phyloP scores from a whole-genome alignment of 1,140 invertebrate species.

The Drosophila hydei region DNA sequence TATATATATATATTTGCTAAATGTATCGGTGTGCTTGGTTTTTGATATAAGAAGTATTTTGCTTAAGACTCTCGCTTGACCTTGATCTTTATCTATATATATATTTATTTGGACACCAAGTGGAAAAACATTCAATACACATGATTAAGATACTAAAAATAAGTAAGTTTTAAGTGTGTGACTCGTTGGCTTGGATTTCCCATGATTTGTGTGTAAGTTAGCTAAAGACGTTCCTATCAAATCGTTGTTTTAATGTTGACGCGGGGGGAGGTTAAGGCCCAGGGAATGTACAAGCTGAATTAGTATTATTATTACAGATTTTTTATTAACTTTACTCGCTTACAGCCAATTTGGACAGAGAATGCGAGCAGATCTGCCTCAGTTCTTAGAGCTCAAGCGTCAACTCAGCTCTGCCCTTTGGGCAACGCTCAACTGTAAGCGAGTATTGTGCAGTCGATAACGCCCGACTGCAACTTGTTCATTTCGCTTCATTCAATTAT shows the following conservation, averaged over 20 bases:
- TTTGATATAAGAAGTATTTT: conserved; percentile 70
- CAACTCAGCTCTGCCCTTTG: too few species aligned
- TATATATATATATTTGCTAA: conserved; percentile 61
- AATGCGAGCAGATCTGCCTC: too few species aligned
- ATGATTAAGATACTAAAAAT: conserved; percentile 58
- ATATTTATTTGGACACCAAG: conserved; percentile 64
- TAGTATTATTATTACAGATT: conserved; percentile 8
- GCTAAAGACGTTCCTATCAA: not conserved
- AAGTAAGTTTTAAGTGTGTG: conserved; percentile 26
- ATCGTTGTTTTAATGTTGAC: not conserved
- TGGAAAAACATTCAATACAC: conserved; percentile 74
- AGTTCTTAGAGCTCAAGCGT: too few species aligned
- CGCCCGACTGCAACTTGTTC: not conserved
- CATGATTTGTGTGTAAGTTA: conserved; percentile 21
- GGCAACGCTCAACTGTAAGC: too few species aligned
- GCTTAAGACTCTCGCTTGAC: conserved; percentile 38
- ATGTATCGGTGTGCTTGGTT: conserved; percentile 79
- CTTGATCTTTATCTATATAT: not conserved
- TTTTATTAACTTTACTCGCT: not conserved
- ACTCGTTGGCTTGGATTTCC: conserved; percentile 26
- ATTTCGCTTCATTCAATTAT: conserved; percentile 4
- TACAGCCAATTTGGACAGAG: too few species aligned
- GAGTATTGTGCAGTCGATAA: too few species aligned
- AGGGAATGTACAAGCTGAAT: conserved; percentile 35
- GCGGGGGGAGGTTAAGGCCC: conserved; percentile 21